phyloP scores from a whole-genome alignment of 2,888 invertebrate genomes.

The Campopleginae sp. region DNA sequence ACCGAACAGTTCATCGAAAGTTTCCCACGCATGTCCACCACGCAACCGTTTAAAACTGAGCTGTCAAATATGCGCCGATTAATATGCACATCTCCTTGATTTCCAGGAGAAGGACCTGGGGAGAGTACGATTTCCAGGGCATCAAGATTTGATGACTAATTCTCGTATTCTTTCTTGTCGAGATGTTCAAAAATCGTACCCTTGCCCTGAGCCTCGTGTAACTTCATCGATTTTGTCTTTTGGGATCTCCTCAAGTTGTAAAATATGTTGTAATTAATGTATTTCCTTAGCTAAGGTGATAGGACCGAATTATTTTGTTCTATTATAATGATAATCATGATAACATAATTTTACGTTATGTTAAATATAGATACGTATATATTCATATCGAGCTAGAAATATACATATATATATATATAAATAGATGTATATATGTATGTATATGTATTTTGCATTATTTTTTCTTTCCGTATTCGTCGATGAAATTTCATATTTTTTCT shows the following conservation, averaged over 20 bases:
- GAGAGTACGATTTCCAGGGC: no score
- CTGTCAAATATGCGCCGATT: background rate
- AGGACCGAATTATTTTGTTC: constrained; percentile 35
- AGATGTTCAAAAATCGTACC: no score
- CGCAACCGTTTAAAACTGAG: background rate
- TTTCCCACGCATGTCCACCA: background rate
- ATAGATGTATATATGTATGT: constrained; percentile 46
- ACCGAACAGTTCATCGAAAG: background rate
- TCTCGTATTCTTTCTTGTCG: no score
- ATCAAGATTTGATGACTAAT: no score
- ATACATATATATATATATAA: constrained; percentile 49
- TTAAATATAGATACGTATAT: constrained; percentile 53
- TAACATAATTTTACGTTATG: constrained; percentile 44
- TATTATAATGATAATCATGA: constrained; percentile 39
- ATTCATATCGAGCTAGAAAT: constrained; percentile 71
- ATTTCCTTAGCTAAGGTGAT: constrained; percentile 2
- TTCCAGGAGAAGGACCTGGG: no score
- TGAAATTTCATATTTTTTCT: constrained; percentile 52
- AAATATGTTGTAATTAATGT: background rate
- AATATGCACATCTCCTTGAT: background rate
- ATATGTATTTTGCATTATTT: constrained; percentile 46
- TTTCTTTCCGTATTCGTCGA: constrained; percentile 63
- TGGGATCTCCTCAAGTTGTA: background rate
- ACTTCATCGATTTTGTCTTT: background rate
- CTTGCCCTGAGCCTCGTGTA: background rate